Base-by-base conservation (phyloP, 2,797 vertebrate species). In the Gambusia yucatana region DNA sequence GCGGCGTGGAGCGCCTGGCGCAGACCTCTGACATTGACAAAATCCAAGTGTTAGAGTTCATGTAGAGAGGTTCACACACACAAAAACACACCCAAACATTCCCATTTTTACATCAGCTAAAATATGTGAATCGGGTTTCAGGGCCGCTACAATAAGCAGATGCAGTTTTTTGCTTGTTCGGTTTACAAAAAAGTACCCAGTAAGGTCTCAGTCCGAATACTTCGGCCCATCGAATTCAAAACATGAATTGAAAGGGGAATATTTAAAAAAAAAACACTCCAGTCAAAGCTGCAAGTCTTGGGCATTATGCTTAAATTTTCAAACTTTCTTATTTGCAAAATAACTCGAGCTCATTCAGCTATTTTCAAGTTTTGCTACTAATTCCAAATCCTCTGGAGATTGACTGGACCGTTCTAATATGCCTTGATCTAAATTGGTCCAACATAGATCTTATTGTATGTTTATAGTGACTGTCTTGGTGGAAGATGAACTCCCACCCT, bases 1-100 rank as follows among this genome's bases (percentile, higher is more conserved):
- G 87, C 75, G 2, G 75, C 90, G 78, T 90, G 83, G 87, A 84
- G 94, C 73, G 90, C 84, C 95, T 94, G 95, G 91, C 94, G 22
- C 79, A 90, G 86, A 90, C 88, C 87, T 91, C 83, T 92, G 92
- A 93, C 94, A 93, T 86, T 92, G 86, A 95, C 94, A 92, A 93
- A 90, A 80, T 88, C 90, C 91, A 83, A 50, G 84, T 93, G 88
- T 91, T 81, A 87, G 77, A 91, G 82, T 87, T 88, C 88, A 91
- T 78, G 88, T 82, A 87, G 87, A 81, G 84, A 85, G 77, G 74
- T 82, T 79, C 55, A 72, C 73, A 86, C 75, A 76, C 33, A 43
- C 43, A 71, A 48, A 52, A 52, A 77, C 33, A 71, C 25, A 47
- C 47, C 43, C 57, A 47, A 61, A 75, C 33, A 71, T 20, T 43